Evolutionary conservation across 2,797 vertebrate genomes (phyloP), one percentile per base, ranked within the genome.

Genomic region (Dromococcyx pavoninus): DNA sequence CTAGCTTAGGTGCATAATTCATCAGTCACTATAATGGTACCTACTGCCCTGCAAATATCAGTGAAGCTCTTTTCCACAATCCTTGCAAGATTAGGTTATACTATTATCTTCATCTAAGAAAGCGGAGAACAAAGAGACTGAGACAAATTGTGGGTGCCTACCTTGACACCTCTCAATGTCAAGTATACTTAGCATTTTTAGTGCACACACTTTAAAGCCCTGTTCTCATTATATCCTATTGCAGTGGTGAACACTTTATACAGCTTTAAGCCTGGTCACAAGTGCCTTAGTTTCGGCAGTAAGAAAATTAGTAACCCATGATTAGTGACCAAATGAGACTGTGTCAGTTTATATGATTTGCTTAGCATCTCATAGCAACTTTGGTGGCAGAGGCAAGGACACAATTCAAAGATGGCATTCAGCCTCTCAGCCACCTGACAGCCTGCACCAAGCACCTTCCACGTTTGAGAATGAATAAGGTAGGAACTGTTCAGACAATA

Each of bases 301-400:
- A 60, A 86, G 10, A 32, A 91, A 95, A 93, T 88, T 30, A 83
- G 75, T 50, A 83, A 80, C 48, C 77, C 57, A 39, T 2, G 0
- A 77, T 74, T 79, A 73, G 83, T 53, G 75, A 86, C 41, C 57
- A 80, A 93, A 92, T 74, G 75, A 91, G 78, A 92, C 57, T 50
- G 2, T 66, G 64, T 57, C 57, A 53, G 51, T 77, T 86, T 74
- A 54, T 39, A 44, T 10, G 27, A 82, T 74, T 87, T 84, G 46
- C 72, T 60, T 30, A 2, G 72, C 57, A 82, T 65, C 22, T 64
- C 69, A 37, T 4, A 74, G 48, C 54, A 91, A 27, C 30, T 77
- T 50, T 27, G 12, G 75, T 44, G 61, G 53, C 56, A 76, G 77
- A 83, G 37, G 46, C 14, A 61, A 28, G 21, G 44, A 78, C 24